phyloP scores from a whole-genome alignment of 2,113 vertebrate genomes.

The Cynoglossus semilaevis region DNA sequence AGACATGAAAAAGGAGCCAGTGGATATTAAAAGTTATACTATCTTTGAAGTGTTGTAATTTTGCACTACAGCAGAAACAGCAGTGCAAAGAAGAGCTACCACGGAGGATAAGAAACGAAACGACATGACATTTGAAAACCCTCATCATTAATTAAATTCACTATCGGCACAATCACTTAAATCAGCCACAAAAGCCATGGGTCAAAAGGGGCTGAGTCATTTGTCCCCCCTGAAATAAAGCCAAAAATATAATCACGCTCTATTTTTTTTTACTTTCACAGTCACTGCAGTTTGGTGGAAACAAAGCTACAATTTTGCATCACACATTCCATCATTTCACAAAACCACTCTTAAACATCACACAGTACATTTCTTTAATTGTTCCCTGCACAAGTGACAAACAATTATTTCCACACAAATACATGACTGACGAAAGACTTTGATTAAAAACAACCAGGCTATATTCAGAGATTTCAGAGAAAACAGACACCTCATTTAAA shows the following conservation, averaged over 20 bases:
- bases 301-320: too few species aligned
- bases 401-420: not conserved
- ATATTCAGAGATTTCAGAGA: not conserved
- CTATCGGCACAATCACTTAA: not conserved
- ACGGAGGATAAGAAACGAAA: not conserved
- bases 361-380: too few species aligned
- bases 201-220: slow-evolving; percentile 7
- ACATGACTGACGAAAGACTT: not conserved
- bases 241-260: not conserved
- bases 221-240: slow-evolving; percentile 16
- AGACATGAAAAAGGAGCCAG: not conserved
- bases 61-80: not conserved
- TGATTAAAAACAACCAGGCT: not conserved
- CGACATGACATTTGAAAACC: slow-evolving; percentile 18
- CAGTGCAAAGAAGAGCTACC: not conserved
- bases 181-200: slow-evolving; percentile 1
- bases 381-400: too few species aligned
- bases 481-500: slow-evolving; percentile 7
- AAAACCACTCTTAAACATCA: too few species aligned
- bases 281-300: not conserved
- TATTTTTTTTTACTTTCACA: not conserved
- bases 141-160: not conserved
- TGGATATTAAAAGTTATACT: not conserved
- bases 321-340: too few species aligned
- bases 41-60: not conserved